Evolutionary conservation across 2,113 vertebrate genomes (phyloP), one percentile per base, ranked within the genome.

Genomic region (Semnornis frantzii): DNA sequence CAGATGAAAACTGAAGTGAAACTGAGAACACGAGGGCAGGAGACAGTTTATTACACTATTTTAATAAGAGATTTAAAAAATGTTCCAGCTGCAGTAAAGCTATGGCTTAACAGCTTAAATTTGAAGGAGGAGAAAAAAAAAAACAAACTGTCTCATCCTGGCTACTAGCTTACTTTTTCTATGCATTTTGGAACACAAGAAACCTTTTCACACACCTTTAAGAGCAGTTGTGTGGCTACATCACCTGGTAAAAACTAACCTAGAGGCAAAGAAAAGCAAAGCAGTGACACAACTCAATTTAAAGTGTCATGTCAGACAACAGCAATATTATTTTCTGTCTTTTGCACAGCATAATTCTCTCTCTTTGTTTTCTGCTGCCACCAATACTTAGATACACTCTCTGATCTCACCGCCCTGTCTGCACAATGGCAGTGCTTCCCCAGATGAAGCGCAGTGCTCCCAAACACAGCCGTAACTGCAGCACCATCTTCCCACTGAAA

Each of bases 1-100:
- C 46, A 82, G 42, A 78, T 58, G 55, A 93, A 92, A 85, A 85
- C 9, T 75, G 34, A 86, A 63, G 20, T 48, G 39, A 83, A 94
- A 78, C 20, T 15, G 55, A 80, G 55, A 84, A 11, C 39, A 87
- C 0, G 1, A 65, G 78, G 59, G 37, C 37, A 62, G 27, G 31
- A 79, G 66, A 73, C 4, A 18, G 4, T 74, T 81, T 90, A 24
- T n/a, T 57, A 76, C 50, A 52, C 37, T 59, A 80, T 73, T 79
- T 92, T 82, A 48, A 62, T 55, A 55, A 34, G 64, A 59, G 23
- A 39, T 66, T 89, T 88, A 64, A 74, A 82, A 48, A 46, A 52
- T 25, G 30, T 48, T 7, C 13, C 6, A 68, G 64, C 68, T 48
- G 63, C 0, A 2, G 50, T 37, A 82, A 76, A 87, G 69, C 25